Base-by-base conservation (phyloP, 2,797 vertebrate genomes). In the Squalus acanthias region DNA sequence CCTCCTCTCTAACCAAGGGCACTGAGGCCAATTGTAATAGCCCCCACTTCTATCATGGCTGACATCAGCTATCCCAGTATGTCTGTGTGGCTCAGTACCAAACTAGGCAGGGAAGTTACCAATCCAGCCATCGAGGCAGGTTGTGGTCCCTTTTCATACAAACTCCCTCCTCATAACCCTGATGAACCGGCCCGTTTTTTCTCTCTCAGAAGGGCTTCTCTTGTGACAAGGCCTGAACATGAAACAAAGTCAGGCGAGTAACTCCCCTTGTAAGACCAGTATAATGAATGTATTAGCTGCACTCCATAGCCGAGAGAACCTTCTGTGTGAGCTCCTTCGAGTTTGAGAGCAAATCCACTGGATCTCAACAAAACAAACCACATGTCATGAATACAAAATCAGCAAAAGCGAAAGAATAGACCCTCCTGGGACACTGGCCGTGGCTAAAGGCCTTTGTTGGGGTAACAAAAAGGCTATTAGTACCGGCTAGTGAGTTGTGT, bases 331-430 rank as follows among this genome's bases (percentile, higher is more conserved):
- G 33, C 88, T 91, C 57, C 88, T 91, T 63, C 33, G 57, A 63
- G 15, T 33, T 91, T 33, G 13, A 63, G 88, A 70, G 39, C 2
- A 70, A 95, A 70, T 63, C 39, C 65, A 70, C 22, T 95, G 93
- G 65, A 70, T 69, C 20, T 29, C 67, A 50, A 95, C 93, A 95
- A 95, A 91, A 50, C 67, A 39, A 70, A 70, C 93, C 93, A 26
- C 46, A 70, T 70, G 67, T 70, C 93, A 95, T 95, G 93, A 95
- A 95, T 95, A 50, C 65, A 69, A 50, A 95, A 95, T 53, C 10
- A 70, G 67, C 67, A 70, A 26, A 29, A 72, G 39, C 20, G 39
- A 95, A 70, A 69, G 65, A 50, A 70, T 22, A 46, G n/a, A 46
- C 4, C 39, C 93, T 70, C 46, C 39, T 70, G 65, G 65, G 46